Evolutionary conservation across 2,797 vertebrate species (phyloP).

Genomic region (Hippoglossus hippoglossus): DNA sequence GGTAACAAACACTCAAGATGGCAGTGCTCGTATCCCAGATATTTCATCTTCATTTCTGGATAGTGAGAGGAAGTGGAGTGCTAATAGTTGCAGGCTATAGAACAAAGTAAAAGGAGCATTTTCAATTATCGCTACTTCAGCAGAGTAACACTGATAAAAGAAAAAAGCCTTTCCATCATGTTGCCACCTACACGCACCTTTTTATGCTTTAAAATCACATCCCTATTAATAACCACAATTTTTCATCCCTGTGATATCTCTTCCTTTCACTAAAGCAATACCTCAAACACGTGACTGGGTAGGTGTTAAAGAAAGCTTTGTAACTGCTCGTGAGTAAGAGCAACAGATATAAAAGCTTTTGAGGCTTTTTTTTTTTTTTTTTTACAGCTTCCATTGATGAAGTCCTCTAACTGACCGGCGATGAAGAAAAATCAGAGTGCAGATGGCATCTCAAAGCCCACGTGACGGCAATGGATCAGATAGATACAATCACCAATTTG

Average conservation of each 20-base stretch:
- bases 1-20: too few relatives aligned
- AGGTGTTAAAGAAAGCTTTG: constrained; percentile 16
- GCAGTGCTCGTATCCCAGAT: too few relatives aligned
- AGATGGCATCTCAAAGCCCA: constrained; percentile 51
- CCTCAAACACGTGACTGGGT: constrained; percentile 8
- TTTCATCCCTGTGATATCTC: background rate
- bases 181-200: constrained; percentile 3
- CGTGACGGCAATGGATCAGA: constrained; percentile 65
- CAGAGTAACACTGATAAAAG: background rate
- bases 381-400: constrained; percentile 1
- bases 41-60: too few relatives aligned
- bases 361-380: constrained; percentile 33
- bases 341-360: constrained; percentile 25
- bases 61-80: background rate
- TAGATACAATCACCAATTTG: constrained; percentile 73
- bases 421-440: constrained; percentile 54
- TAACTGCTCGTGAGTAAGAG: constrained; percentile 8
- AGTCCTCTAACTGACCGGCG: constrained; percentile 18
- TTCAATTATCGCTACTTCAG: constrained; percentile 17
- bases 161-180: background rate
- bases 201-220: constrained; percentile 36
- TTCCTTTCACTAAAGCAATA: constrained; percentile 13
- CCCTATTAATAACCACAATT: background rate
- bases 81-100: constrained; percentile 9
- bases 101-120: constrained; percentile 9